Conservation (phyloP, 35 echinoderm and acorn worm species). For the Ptychodera flava region DNA sequence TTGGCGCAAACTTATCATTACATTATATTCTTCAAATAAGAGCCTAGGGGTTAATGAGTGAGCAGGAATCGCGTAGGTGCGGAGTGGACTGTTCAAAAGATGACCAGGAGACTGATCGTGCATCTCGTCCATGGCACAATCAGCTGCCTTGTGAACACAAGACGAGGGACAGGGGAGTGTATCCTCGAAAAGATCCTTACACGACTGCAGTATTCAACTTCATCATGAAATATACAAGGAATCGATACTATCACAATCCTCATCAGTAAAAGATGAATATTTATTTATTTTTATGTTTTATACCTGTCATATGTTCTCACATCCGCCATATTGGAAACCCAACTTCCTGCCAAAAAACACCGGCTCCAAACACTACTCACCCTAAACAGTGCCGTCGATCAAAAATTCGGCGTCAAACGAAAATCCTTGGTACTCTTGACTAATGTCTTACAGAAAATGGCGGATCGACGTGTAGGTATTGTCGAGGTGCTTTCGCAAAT, state of each 20-base stretch:
- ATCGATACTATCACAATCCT: neutral
- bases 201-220: neutral
- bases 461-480: neutral
- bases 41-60: too few relatives aligned
- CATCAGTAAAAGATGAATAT: too few relatives aligned
- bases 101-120: too few relatives aligned
- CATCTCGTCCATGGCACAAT: too few relatives aligned
- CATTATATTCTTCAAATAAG: too few relatives aligned
- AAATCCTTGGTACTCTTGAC: neutral
- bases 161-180: too few relatives aligned
- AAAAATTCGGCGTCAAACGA: neutral
- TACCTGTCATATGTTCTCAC: neutral
- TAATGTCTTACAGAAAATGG: neutral
- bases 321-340: neutral
- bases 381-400: neutral
- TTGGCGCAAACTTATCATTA: too few relatives aligned
- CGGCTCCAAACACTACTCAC: neutral
- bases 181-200: too few relatives aligned
- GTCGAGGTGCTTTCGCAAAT: neutral
- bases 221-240: neutral
- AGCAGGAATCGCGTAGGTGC: too few relatives aligned
- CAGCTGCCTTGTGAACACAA: too few relatives aligned
- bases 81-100: too few relatives aligned
- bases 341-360: neutral
- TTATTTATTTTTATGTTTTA: neutral